Evolutionary conservation across 2,797 vertebrate species (phyloP).

Genomic region (Taeniopygia guttata): DNA sequence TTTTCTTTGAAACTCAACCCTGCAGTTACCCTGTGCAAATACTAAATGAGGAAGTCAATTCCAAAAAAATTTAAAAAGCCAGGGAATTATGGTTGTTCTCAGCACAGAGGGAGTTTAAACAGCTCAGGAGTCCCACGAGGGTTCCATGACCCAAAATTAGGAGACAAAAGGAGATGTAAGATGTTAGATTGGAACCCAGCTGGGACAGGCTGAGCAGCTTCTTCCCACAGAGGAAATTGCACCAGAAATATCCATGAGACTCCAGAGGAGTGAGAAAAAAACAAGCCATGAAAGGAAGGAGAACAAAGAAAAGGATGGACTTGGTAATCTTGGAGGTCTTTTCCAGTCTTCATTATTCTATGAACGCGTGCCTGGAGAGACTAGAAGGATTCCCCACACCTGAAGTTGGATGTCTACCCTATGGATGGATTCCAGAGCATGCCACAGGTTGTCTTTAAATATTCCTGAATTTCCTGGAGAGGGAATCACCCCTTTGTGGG

Average conservation of each 20-base stretch:
- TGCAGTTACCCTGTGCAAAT: slow-evolving; percentile 2
- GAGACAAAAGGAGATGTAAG: not conserved
- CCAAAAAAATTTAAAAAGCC: not conserved
- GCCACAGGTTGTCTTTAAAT: not conserved
- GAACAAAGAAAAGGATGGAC: not conserved
- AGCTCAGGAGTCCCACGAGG: not conserved
- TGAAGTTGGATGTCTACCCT: not conserved
- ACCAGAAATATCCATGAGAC: not conserved
- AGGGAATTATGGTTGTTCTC: not conserved
- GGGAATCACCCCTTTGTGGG: not conserved
- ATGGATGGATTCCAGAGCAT: not conserved
- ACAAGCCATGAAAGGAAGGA: not conserved
- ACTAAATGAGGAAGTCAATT: not conserved
- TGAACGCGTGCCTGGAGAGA: fast-evolving
- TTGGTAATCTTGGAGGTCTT: not conserved
- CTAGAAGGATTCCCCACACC: not conserved
- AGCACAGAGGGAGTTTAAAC: not conserved
- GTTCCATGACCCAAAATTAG: slow-evolving; percentile 3
- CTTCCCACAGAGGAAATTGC: not conserved
- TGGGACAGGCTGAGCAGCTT: not conserved
- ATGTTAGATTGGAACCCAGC: not conserved
- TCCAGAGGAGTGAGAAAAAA: not conserved
- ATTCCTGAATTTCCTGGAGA: not conserved
- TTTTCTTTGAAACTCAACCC: slow-evolving; percentile 30
- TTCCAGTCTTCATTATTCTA: not conserved